Percentiles rank a stretch among this genome's conserved stretches.
phyloP scores from a whole-genome alignment of 2,113 vertebrate genomes.

The Chionis minor region DNA sequence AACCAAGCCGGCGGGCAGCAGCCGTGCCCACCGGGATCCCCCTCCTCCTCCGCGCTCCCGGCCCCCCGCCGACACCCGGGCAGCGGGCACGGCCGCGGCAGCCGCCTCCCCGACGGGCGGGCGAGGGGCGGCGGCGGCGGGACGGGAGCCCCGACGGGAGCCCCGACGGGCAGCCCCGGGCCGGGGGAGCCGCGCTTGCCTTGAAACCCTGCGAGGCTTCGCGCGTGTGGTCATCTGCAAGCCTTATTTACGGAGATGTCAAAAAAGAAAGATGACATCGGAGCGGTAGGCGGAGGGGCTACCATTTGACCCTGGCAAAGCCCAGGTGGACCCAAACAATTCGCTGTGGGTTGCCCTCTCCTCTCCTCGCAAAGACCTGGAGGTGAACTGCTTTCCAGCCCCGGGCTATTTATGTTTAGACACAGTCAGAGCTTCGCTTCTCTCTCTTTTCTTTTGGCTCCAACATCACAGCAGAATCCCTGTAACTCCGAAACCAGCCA shows the following conservation, averaged over 20 bases:
- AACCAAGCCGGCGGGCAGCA: background rate
- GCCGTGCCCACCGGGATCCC: background rate
- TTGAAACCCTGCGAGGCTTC: background rate
- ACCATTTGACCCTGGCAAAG: constrained; percentile 45
- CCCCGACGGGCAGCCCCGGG: background rate
- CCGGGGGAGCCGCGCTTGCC: background rate
- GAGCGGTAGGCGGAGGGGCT: background rate
- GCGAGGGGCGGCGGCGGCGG: background rate
- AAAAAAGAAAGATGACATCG: constrained; percentile 26
- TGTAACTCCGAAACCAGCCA: background rate
- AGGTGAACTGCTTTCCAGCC: constrained; percentile 85
- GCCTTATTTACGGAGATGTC: constrained; percentile 23
- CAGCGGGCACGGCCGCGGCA: background rate
- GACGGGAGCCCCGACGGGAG: background rate
- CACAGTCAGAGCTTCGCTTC: constrained; percentile 70
- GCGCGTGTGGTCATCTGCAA: background rate
- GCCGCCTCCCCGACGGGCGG: background rate
- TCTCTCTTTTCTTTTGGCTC: constrained; percentile 69
- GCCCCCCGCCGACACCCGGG: background rate
- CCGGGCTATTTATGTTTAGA: constrained; percentile 77
- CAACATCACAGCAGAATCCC: constrained; percentile 50
- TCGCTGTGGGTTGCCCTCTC: constrained; percentile 66
- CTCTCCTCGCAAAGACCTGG: constrained; percentile 81
- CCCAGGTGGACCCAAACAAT: constrained; percentile 70
- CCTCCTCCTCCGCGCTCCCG: constrained; percentile 79